Percentiles rank a stretch among this genome's conserved stretches.
These are phyloP conservation scores for Papilio elwesi DNA, from an alignment of 2,888 invertebrate genomes.

Conservation along the genomic window DNA sequence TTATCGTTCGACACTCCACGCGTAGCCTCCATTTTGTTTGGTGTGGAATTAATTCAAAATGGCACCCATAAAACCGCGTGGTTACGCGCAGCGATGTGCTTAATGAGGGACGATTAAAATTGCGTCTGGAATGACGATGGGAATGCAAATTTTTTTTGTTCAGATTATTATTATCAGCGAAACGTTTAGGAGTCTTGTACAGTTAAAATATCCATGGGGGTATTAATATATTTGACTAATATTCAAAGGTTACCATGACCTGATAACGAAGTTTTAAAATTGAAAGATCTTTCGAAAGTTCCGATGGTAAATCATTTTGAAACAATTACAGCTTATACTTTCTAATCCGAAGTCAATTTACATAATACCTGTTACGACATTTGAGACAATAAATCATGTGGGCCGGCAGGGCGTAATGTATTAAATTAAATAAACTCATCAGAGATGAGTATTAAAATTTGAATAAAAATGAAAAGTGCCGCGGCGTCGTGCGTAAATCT, in stretches of 20 bases:
- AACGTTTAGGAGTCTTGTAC: conserved; percentile 35
- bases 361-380: conserved; percentile 47
- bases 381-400: conserved; percentile 47
- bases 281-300: conserved; percentile 20
- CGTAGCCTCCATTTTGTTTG: conserved; percentile 72
- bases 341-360: conserved; percentile 47
- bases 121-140: conserved; percentile 65
- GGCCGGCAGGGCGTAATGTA: conserved; percentile 44
- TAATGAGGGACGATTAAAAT: conserved; percentile 80
- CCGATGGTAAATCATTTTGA: conserved; percentile 42
- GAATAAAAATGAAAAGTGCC: conserved; percentile 66
- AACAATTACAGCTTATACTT: conserved; percentile 46
- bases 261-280: conserved; percentile 27
- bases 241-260: conserved; percentile 1
- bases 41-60: conserved; percentile 79
- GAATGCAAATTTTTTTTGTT: conserved; percentile 68
- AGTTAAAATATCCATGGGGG: conserved; percentile 25
- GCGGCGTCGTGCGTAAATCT: conserved; percentile 60
- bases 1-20: conserved; percentile 62
- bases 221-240: conserved; percentile 37
- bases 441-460: conserved; percentile 60
- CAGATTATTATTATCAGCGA: conserved; percentile 48
- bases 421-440: conserved; percentile 64
- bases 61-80: conserved; percentile 70
- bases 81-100: conserved; percentile 73